Base-by-base conservation (phyloP, 2,888 invertebrate species). In the Dilophus febrilis region DNA sequence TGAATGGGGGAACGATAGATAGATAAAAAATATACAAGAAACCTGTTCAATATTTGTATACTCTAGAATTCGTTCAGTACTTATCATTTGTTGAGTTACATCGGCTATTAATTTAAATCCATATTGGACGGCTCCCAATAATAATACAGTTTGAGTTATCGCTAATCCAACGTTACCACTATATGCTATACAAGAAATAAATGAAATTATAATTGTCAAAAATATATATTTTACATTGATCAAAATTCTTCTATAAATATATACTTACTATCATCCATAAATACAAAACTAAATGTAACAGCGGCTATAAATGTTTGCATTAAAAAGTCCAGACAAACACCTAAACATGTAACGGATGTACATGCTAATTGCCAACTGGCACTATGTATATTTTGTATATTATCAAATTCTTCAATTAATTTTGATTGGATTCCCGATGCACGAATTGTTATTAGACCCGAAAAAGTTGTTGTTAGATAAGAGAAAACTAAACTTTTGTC, bases 281-380 rank as follows among this genome's bases (percentile, higher is more conserved):
- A 59, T 6, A 79, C 57, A 52, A 77, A 75, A 45, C 70, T 71
- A 53, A 75, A 65, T 1, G 78, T 72, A 1, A 82, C 77, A 5
- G 70, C 49, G 1, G 67, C 62, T 39, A 82, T 74, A 56, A 77
- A 83, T 3, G 74, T 8, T 1, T 74, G 64, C 48, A 79, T 80
- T 34, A 81, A 63, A 49, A 74, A 61, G 53, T 86, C 85, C 37
- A 84, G 59, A 59, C 76, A 72, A 41, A 78, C 71, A 2, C 79
- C 81, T 51, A 85, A 78, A 54, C 82, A 80, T 46, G 81, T 68
- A 32, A 72, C 70, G 1, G 73, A 67, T 2, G 72, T 67, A 29
- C 84, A 66, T 51, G 77, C 78, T 50, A 80, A 67, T 53, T 70
- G 81, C 74, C 77, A 83, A 1, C 81, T 71, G 14, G 79, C 72